phyloP scores from a whole-genome alignment of 2,113 vertebrate genomes.

The Microtus oregoni region DNA sequence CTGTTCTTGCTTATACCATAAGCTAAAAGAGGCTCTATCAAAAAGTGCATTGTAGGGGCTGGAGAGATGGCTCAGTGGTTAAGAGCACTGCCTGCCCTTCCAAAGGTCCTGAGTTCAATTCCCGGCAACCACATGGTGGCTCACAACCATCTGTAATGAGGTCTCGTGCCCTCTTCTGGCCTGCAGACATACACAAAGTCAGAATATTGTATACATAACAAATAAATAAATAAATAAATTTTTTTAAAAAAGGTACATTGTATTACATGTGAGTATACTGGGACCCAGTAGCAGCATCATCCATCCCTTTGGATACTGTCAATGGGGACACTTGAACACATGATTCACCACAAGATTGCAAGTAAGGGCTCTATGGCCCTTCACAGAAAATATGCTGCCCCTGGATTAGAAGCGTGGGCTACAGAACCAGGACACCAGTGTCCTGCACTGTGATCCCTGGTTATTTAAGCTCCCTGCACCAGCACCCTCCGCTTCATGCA shows the following conservation, averaged over 20 bases:
- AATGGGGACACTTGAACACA: too few relatives aligned
- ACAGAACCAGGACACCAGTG: neutral
- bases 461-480: fast-evolving
- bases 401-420: neutral
- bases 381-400: neutral
- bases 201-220: too few relatives aligned
- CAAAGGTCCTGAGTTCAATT: too few relatives aligned
- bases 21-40: neutral
- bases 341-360: fast-evolving
- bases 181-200: too few relatives aligned
- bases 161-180: too few relatives aligned
- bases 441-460: neutral
- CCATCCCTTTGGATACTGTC: neutral
- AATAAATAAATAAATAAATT: too few relatives aligned
- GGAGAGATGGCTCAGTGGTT: too few relatives aligned
- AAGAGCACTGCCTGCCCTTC: too few relatives aligned
- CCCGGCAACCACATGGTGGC: too few relatives aligned
- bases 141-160: too few relatives aligned
- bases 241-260: neutral
- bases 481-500: neutral
- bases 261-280: neutral
- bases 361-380: neutral
- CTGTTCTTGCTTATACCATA: neutral
- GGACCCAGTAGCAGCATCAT: neutral
- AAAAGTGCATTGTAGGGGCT: neutral